Base-by-base conservation (phyloP, 2,888 invertebrate genomes). In the Acanthosoma haemorrhoidale region DNA sequence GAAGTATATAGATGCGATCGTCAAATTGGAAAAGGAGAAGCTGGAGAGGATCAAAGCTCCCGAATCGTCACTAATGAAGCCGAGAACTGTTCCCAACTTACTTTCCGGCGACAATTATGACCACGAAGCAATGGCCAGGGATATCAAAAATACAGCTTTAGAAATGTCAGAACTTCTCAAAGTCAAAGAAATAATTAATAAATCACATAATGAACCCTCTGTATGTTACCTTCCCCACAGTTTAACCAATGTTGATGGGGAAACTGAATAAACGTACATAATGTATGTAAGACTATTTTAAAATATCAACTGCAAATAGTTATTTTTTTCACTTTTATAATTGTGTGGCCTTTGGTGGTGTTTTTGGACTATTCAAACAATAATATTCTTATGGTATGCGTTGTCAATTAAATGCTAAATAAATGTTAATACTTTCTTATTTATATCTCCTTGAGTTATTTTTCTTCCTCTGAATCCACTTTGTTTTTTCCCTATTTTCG, bases 11-110 rank as follows among this genome's bases (percentile, higher is more conserved):
- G 51, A 51, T 25, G 51, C 51, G n/a, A 51, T 51, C n/a, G 4
- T n/a, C 51, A 25, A 51, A 51, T 25, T 51, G 51, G 51, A 51
- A 51, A 51, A 51, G 51, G 29, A 51, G 51, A 51, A 25, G 25
- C n/a, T 51, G 13, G 29, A 51, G 3, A n/a, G n/a, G 6, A 1
- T 25, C 25, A 51, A 51, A 51, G n/a, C 29, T 6, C 0, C 25
- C 1, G 51, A 51, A 51, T n/a, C 16, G 29, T n/a, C 51, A 1
- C 21, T 25, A 51, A 21, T 25, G 1, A 51, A 51, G n/a, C 51
- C 51, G 4, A 2, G 21, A 3, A 25, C 25, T 2, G 1, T 51
- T 2, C 51, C 51, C 3, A 21, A 13, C 1, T 51, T 51, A 21
- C 25, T n/a, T 2, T 25, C 21, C 13, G 25, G 4, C n/a, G 51